Evolutionary conservation across 2,113 vertebrate species (phyloP).

Genomic region (Poeciliopsis occidentalis): DNA sequence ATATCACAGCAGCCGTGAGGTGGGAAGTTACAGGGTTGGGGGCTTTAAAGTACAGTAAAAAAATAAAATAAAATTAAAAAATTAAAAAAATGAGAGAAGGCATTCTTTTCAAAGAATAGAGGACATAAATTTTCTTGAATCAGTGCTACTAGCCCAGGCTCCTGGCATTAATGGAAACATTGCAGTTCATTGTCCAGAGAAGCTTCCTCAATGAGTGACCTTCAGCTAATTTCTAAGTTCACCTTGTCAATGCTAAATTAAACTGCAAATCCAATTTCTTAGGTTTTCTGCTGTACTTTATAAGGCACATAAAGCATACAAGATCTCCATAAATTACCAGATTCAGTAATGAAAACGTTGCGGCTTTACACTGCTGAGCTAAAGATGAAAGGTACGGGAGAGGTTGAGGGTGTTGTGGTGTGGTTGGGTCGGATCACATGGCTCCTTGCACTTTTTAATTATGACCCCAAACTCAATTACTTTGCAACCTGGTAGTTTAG

Average conservation of each 20-base stretch:
- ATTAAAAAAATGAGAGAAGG: slow-evolving; percentile 3
- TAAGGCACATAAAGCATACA: slow-evolving; percentile 52
- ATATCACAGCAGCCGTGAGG: slow-evolving; percentile 42
- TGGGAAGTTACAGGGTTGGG: slow-evolving; percentile 9
- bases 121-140: not conserved
- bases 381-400: slow-evolving; percentile 62
- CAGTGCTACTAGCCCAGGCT: not conserved
- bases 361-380: slow-evolving; percentile 43
- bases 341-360: slow-evolving; percentile 58
- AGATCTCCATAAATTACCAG: slow-evolving; percentile 42
- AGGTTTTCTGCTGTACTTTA: slow-evolving; percentile 42
- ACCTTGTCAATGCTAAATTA: slow-evolving; percentile 43
- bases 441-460: slow-evolving; percentile 76
- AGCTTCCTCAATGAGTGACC: slow-evolving; percentile 11
- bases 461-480: slow-evolving; percentile 77
- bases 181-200: slow-evolving; percentile 1
- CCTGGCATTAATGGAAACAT: not conserved
- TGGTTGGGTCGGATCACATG: slow-evolving; percentile 64
- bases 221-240: slow-evolving; percentile 32
- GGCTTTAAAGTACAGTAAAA: slow-evolving; percentile 9
- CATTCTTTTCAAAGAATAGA: slow-evolving; percentile 3
- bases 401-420: not conserved
- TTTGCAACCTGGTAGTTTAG: slow-evolving; percentile 62
- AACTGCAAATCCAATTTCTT: slow-evolving; percentile 50
- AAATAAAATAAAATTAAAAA: slow-evolving; percentile 17